Evolutionary conservation across 2,797 vertebrate genomes (phyloP), one percentile per base, ranked within the genome.

Genomic region (Eutrigla gurnardus): DNA sequence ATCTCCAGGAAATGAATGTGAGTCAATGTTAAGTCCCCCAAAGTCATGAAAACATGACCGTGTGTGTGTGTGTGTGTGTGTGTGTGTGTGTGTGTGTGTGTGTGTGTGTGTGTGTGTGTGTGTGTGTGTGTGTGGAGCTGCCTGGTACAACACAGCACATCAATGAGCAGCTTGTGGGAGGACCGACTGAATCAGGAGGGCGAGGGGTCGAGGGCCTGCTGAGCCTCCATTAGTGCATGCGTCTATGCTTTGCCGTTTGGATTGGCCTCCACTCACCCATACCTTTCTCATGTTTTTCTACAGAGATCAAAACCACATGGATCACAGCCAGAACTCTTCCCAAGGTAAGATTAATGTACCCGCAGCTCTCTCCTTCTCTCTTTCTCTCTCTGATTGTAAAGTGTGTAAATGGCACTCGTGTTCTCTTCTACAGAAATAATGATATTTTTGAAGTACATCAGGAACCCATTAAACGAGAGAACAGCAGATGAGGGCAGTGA

Each of bases 241-340:
- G 36, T 73, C 60, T 50, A 5, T 12, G 13, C 75, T 66, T 47
- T 17, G 18, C 11, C 11, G 11, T 63, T 61, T 33, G 6, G 6
- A 12, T 9, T 7, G 37, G 14, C 46, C 32, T n/a, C 62, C 40
- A 5, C 70, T 74, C 36, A 86, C 55, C 33, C 15, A 0, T 39
- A 52, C 75, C 37, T 68, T 37, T 40, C 42, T 75, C 60, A 9
- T 36, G 4, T 63, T 40, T 61, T 60, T 76, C 49, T 6, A 3
- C 90, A 95, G 93, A 83, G 54, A 85, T 75, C 84, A 32, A 80
- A 91, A 15, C 18, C 54, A 15, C 68, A 77, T 0, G 82, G 52
- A 49, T 60, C 89, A 0, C 93, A 65, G 2, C 96, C 95, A 1
- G 94, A 96, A 70, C 93, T 95, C 74, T 95, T 95, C 75, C 94